Conservation (phyloP, 1,140 invertebrate genomes). For the Oedothorax gibbosus region DNA sequence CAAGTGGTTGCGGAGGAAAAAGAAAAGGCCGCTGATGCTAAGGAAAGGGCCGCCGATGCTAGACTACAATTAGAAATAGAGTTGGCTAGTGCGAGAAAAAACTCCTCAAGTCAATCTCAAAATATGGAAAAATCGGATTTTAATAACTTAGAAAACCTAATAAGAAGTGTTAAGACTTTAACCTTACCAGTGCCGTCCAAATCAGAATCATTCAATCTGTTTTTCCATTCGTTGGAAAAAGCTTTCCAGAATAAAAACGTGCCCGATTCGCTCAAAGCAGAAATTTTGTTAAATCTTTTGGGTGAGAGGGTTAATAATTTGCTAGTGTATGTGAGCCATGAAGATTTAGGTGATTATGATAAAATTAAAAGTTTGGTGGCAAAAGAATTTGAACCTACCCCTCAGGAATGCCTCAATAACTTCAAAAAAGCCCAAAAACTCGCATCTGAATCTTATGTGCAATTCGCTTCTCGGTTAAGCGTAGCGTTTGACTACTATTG, state of each 20-base stretch:
- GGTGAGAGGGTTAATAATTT: neutral
- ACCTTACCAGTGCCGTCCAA: neutral
- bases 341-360: neutral
- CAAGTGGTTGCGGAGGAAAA: too few relatives aligned
- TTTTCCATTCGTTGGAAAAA: neutral
- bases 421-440: neutral
- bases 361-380: neutral
- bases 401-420: neutral
- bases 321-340: neutral
- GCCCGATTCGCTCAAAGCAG: neutral
- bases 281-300: constrained; percentile 18
- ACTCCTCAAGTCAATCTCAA: too few relatives aligned
- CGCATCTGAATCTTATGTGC: constrained; percentile 1
- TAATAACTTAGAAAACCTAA: too few relatives aligned
- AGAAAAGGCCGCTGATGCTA: too few relatives aligned
- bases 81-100: too few relatives aligned
- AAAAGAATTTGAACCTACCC: neutral
- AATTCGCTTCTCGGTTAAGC: neutral
- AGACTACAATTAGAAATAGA: too few relatives aligned
- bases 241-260: neutral
- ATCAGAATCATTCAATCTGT: neutral
- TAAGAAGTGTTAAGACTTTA: too few relatives aligned
- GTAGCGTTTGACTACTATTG: constrained; percentile 24
- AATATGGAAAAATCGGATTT: too few relatives aligned
- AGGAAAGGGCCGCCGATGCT: too few relatives aligned